Base-by-base conservation (phyloP, 2,797 vertebrate genomes). In the Emydoidea blandingii region DNA sequence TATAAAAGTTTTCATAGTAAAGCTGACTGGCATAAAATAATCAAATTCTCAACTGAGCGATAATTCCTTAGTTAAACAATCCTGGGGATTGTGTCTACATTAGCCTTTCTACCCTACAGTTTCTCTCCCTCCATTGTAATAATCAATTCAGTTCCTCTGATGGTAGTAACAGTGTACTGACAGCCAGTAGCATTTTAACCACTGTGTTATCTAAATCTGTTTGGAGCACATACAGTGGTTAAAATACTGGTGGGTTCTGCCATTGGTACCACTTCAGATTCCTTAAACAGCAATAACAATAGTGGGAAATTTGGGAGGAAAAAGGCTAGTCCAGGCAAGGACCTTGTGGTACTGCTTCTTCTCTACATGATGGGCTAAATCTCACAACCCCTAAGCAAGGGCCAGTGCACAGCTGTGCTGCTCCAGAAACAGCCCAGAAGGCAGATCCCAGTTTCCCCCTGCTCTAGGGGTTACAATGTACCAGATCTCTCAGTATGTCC, bases 281-380 rank as follows among this genome's bases (percentile, higher is more conserved):
- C 44, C 76, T 96, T 5, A 2, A 86, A 97, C 91, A 97, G 96
- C 93, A 93, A 91, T 81, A 79, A 25, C 47, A 0, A 1, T 0
- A 0, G 86, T 31, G 44, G 76, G 91, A 83, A 94, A 87, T 4
- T 72, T 81, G 81, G 86, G 62, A 80, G 95, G 88, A 86, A 92
- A 96, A 94, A 94, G 50, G 49, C 93, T 94, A 79, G 44, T 96
- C 91, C 96, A 96, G 94, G 92, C 92, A 96, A 94, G 95, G 92
- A 91, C 83, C 37, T 1, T 94, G 92, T 96, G 94, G 95, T 95
- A 91, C 85, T 93, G 96, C 95, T 87, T 21, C 49, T 92, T 86
- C 95, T 47, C 76, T 95, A 82, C 41, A 56, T 94, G 80, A 90
- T 0, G 0, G 65, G 65, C 87, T 96, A 85, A 95, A 95, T 95